Evolutionary conservation across 2,113 vertebrate species (phyloP).

Genomic region (Megaleporinus macrocephalus): DNA sequence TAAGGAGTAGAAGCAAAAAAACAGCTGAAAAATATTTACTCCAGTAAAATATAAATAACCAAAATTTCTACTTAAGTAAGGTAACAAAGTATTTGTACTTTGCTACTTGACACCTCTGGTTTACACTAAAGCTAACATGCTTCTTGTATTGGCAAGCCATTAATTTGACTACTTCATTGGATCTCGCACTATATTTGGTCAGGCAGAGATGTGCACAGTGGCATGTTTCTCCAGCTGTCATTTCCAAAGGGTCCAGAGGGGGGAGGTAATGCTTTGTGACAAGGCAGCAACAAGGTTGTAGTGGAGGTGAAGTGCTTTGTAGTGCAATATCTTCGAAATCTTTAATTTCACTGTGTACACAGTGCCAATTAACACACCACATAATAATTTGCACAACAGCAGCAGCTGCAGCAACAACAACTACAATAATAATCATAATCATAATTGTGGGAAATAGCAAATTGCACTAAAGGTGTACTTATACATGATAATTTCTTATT

Average conservation of each 20-base stretch:
- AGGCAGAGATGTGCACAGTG: background rate
- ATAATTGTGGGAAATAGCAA: too few species aligned
- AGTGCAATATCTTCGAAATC: background rate
- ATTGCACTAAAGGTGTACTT: too few species aligned
- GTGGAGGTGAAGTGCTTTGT: background rate
- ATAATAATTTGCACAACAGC: background rate
- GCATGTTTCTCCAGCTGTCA: conserved; percentile 1
- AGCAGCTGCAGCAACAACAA: background rate
- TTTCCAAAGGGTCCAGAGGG: conserved; percentile 33
- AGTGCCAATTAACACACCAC: background rate
- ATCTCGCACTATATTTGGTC: background rate
- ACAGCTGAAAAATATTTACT: too few species aligned
- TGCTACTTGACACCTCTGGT: too few species aligned
- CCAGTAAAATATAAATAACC: too few species aligned
- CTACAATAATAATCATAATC: background rate
- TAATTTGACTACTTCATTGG: background rate
- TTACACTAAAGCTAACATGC: too few species aligned
- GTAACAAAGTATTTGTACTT: too few species aligned
- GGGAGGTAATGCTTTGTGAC: conserved; percentile 35
- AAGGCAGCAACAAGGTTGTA: background rate
- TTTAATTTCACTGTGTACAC: background rate
- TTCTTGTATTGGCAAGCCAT: background rate
- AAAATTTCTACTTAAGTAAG: too few species aligned
- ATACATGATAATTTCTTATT: too few species aligned
- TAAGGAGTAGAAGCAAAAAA: too few species aligned